These are phyloP conservation scores for Carlito syrichta DNA, from an alignment of 2,113 vertebrate species.

Conservation along the genomic window DNA sequence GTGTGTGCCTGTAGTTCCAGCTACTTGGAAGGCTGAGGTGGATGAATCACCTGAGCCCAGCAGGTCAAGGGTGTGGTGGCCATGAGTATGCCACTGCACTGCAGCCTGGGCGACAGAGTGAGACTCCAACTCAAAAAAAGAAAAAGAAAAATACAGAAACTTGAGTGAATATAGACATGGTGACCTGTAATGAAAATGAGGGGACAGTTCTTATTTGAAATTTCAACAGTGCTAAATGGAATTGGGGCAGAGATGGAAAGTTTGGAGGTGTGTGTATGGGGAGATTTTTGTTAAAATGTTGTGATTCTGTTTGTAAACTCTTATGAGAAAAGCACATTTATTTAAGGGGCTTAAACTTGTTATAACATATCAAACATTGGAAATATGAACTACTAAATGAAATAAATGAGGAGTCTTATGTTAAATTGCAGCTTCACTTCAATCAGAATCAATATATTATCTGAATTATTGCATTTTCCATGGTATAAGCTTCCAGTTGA, in stretches of 20 bases:
- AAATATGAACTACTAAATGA: background rate
- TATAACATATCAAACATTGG: background rate
- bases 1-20: too few relatives aligned
- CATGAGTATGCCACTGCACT: too few relatives aligned
- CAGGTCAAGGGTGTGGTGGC: too few relatives aligned
- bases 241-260: background rate
- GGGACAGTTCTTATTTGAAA: background rate
- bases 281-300: background rate
- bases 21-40: too few relatives aligned
- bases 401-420: background rate
- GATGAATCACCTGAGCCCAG: too few relatives aligned
- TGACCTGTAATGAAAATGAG: background rate
- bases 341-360: background rate
- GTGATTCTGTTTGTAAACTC: background rate
- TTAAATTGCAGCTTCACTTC: background rate
- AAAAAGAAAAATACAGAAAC: too few relatives aligned
- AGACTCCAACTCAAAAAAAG: too few relatives aligned
- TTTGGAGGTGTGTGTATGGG: too few relatives aligned
- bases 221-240: background rate
- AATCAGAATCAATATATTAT: background rate
- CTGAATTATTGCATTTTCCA: background rate
- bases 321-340: background rate
- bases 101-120: too few relatives aligned
- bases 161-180: background rate
- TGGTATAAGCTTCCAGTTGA: background rate